A percentile compares a stretch with the other conserved stretches of the same genome.
These are phyloP conservation scores for Enteromius anoplus DNA, from an alignment of 2,797 vertebrate species.

Conservation along the genomic window DNA sequence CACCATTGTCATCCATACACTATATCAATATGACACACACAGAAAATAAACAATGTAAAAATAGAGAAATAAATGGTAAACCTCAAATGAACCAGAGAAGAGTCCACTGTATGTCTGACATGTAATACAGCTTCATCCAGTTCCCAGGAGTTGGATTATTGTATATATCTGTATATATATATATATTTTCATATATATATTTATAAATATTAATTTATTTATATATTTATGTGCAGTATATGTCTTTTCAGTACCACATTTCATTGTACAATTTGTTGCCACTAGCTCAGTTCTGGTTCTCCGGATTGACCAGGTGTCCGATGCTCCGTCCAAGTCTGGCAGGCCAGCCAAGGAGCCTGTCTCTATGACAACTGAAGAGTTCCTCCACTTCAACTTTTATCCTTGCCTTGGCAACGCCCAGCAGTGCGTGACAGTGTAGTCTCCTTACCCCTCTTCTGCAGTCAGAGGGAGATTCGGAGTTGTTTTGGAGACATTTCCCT, in stretches of 20 bases:
- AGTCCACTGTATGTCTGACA: constrained; percentile 78
- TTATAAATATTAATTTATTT: constrained; percentile 65
- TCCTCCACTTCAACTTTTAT: constrained; percentile 62
- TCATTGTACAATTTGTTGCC: constrained; percentile 46
- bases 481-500: constrained; percentile 42
- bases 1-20: constrained; percentile 77
- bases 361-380: constrained; percentile 63
- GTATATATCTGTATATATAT: constrained; percentile 66
- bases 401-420: constrained; percentile 63
- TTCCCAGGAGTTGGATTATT: constrained; percentile 58
- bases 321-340: constrained; percentile 48
- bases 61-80: constrained; percentile 68
- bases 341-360: constrained; percentile 51
- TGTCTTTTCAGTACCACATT: constrained; percentile 60
- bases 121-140: constrained; percentile 82
- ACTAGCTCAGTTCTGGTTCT: constrained; percentile 48
- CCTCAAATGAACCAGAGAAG: constrained; percentile 61
- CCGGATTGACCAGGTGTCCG: constrained; percentile 54
- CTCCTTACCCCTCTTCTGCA: constrained; percentile 44
- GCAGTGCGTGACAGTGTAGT: constrained; percentile 58
- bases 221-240: constrained; percentile 51
- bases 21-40: constrained; percentile 76
- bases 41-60: constrained; percentile 64
- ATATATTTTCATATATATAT: constrained; percentile 58
- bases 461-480: constrained; percentile 50